Conservation (phyloP, 2,113 vertebrate species). For the Bombycilla garrulus region DNA sequence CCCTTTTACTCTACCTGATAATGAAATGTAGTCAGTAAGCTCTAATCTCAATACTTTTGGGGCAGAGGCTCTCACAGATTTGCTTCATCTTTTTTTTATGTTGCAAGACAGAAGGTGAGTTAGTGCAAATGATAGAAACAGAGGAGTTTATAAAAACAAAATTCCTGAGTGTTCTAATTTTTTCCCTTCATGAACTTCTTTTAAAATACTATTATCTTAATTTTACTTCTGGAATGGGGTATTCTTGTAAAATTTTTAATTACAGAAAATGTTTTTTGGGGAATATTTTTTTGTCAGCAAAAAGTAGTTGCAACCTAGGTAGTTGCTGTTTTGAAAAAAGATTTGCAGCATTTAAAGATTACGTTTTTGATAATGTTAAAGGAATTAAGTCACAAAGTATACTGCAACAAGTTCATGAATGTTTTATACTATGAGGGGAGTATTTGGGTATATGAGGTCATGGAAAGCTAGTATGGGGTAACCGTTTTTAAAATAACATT, state of each 20-base stretch:
- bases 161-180: not conserved
- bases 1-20: not conserved
- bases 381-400: not conserved
- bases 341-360: not conserved
- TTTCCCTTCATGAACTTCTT: not conserved
- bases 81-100: not conserved
- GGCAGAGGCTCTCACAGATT: not conserved
- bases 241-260: not conserved
- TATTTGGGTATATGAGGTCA: not conserved
- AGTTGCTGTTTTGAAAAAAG: not conserved
- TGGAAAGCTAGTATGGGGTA: not conserved
- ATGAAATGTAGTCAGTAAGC: not conserved
- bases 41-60: not conserved
- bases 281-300: not conserved
- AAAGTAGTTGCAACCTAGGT: not conserved
- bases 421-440: not conserved
- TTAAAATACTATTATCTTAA: not conserved
- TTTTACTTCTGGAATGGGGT: not conserved
- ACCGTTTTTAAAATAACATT: not conserved
- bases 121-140: not conserved
- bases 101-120: not conserved
- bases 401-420: not conserved
- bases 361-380: not conserved
- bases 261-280: not conserved
- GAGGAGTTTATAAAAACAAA: not conserved